These are phyloP conservation scores for Triops longicaudatus DNA, from an alignment of 1,140 invertebrate species.

Conservation along the genomic window DNA sequence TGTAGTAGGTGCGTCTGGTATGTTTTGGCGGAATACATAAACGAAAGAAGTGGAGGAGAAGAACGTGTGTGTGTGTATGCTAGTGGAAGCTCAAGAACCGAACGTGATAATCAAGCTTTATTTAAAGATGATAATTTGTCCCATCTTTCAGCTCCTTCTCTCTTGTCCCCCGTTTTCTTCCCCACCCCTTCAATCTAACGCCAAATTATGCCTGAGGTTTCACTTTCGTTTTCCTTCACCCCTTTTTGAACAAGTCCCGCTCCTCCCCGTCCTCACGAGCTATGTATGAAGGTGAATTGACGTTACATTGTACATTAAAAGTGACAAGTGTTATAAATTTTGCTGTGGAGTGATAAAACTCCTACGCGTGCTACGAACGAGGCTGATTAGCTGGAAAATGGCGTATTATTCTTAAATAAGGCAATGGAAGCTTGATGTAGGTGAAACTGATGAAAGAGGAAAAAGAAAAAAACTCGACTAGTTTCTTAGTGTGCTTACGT, in stretches of 20 bases:
- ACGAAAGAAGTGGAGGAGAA: background rate
- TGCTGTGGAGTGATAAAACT: background rate
- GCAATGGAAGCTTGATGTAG: no score
- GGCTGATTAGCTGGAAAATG: no score
- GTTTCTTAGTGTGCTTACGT: no score
- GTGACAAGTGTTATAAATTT: background rate
- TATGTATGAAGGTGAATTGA: conserved; percentile 8
- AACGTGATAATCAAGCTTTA: conserved; percentile 15
- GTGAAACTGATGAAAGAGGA: no score
- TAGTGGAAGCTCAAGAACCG: conserved; percentile 8
- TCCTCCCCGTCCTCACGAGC: background rate
- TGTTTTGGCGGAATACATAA: conserved; percentile 8
- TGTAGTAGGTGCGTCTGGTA: background rate
- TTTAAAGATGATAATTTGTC: background rate
- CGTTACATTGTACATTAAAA: background rate
- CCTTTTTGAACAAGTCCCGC: background rate
- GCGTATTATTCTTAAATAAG: no score
- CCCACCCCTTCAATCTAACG: background rate
- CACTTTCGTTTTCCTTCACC: background rate
- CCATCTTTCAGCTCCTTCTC: background rate
- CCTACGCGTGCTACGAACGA: no score
- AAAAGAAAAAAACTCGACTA: no score
- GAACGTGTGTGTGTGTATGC: background rate
- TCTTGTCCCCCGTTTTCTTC: background rate
- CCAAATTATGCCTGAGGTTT: conserved; percentile 3